Evolutionary conservation across 23 tunicate species (phyloP), one percentile per base, ranked within the genome.

Genomic region (Styela plicata): DNA sequence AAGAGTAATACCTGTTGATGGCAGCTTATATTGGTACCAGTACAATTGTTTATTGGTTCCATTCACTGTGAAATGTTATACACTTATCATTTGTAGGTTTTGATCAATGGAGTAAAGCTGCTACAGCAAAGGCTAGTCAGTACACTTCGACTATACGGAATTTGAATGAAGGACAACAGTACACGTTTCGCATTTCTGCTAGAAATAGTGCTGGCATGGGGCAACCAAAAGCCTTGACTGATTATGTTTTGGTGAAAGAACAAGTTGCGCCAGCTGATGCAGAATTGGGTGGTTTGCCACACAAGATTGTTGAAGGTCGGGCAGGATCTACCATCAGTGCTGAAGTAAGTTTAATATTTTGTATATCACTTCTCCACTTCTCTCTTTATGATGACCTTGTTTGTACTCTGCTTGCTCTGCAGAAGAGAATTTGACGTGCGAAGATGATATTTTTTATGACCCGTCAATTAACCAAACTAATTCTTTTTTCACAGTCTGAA

Each of bases 181-280:
- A 90, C 62, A 37, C 80, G 35, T 95, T 95, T 84, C 96, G 92
- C 64, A 85, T 90, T 3, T 33, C 74, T 0, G 99, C 99, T 25
- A 75, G 63, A 36, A 95, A 95, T 76, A 85, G 83, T 17, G 31
- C 86, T 1, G 99, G 99, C 27, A 32, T 79, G 0, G 83, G 99
- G 35, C 77, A 74, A 61, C 81, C 89, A 21, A 80, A 86, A 19
- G 91, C 86, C 37, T 24, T 89, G 22, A 35, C 86, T 22, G 88
- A 89, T n/a, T 74, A 83, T 52, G 87, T 95, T 0, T 70, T 95
- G 33, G 92, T 90, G 35, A 71, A 63, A 24, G 90, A 96, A 25
- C 99, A 95, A 84, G 84, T 86, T 26, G 75, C 91, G 1, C 88
- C 96, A 13, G 92, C 99, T 19, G 87, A 90, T 82, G 93, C 83